phyloP scores from a whole-genome alignment of 1,140 invertebrate genomes.

The Halyomorpha halys region DNA sequence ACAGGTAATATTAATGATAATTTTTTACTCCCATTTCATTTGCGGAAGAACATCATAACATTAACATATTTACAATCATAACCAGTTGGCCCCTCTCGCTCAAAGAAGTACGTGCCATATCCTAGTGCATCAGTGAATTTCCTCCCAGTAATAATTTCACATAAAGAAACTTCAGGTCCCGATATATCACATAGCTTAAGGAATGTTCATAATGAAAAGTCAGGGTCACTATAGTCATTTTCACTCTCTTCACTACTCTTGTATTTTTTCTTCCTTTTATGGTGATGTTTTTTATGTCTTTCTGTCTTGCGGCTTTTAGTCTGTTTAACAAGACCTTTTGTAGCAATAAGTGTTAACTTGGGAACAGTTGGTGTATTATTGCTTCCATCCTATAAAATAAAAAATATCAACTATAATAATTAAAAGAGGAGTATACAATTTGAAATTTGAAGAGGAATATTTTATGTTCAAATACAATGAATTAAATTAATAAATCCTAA shows the following conservation, averaged over 20 bases:
- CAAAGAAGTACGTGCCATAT: background rate
- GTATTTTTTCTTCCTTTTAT: slow-evolving; percentile 52
- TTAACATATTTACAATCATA: too few relatives aligned
- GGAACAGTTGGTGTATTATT: slow-evolving; percentile 40
- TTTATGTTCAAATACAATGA: background rate
- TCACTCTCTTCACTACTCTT: slow-evolving; percentile 50
- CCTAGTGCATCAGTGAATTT: background rate
- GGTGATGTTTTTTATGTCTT: slow-evolving; percentile 54
- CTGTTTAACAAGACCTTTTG: slow-evolving; percentile 40
- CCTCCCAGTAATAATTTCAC: background rate
- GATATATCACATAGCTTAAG: slow-evolving; percentile 18
- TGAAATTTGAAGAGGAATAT: background rate
- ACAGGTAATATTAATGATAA: too few relatives aligned
- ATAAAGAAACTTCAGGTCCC: slow-evolving; percentile 13
- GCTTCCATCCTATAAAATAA: slow-evolving; percentile 31
- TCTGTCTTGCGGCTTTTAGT: slow-evolving; percentile 45
- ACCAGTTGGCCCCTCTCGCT: slow-evolving; percentile 5
- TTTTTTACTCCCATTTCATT: too few relatives aligned
- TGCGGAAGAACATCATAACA: too few relatives aligned
- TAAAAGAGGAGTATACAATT: too few relatives aligned
- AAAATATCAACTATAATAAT: background rate
- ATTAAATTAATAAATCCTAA: too few relatives aligned
- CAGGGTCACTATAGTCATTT: slow-evolving; percentile 58
- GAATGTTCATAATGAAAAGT: slow-evolving; percentile 44
- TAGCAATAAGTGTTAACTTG: slow-evolving; percentile 44